These are phyloP conservation scores for Andrena fulva DNA, from an alignment of 2,888 invertebrate species.

Conservation along the genomic window DNA sequence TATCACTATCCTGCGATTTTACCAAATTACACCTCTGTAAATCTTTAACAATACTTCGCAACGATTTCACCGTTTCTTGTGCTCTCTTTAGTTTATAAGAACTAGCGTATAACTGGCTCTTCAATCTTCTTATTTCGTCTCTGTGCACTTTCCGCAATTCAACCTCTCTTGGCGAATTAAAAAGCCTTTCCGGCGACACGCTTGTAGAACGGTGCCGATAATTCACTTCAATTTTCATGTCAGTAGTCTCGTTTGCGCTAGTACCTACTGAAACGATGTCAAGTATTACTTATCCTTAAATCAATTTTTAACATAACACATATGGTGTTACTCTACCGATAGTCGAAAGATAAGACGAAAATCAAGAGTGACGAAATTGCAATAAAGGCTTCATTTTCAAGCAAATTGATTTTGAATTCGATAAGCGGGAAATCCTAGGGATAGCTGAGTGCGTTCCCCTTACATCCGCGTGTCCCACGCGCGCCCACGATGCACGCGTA, in stretches of 20 bases:
- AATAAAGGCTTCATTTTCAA: too few species aligned
- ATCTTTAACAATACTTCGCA: background rate
- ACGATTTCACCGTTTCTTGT: slow-evolving; percentile 2
- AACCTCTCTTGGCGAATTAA: background rate
- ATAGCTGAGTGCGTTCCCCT: too few species aligned
- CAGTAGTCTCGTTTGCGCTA: background rate
- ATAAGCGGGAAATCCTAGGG: too few species aligned
- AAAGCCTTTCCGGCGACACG: background rate
- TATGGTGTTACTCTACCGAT: background rate
- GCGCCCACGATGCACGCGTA: too few species aligned
- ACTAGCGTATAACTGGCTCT: background rate
- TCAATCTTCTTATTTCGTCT: background rate
- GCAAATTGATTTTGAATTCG: too few species aligned
- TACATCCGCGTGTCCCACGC: too few species aligned
- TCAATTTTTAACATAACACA: background rate
- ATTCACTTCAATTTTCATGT: background rate
- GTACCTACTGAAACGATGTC: background rate
- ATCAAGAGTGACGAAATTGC: too few species aligned
- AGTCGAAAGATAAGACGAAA: too few species aligned
- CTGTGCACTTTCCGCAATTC: background rate
- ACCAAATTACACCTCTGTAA: background rate
- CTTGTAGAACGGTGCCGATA: background rate
- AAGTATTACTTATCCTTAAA: slow-evolving; percentile 2
- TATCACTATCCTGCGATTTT: background rate
- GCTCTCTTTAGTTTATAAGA: background rate